Percentiles rank a stretch among this genome's conserved stretches.
phyloP scores from a whole-genome alignment of 2,113 vertebrate genomes.

The Colius striatus region DNA sequence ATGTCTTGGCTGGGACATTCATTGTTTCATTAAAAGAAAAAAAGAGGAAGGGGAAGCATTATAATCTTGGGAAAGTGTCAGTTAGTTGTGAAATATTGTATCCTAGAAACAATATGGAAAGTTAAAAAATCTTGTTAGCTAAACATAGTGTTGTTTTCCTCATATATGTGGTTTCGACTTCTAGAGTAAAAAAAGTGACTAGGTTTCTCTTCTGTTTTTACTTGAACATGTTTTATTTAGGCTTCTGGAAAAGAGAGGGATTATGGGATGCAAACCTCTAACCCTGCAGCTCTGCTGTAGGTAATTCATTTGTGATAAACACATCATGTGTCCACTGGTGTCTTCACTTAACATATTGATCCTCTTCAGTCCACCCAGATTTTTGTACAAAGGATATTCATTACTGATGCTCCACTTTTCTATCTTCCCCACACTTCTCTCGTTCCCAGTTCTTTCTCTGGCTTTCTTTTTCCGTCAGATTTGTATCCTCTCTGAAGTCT shows the following conservation, averaged over 20 bases:
- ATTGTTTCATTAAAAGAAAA: neutral
- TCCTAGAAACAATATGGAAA: conserved; percentile 30
- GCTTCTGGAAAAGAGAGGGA: neutral
- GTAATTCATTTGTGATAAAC: neutral
- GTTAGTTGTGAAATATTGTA: conserved; percentile 21
- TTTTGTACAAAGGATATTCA: neutral
- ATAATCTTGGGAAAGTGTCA: neutral
- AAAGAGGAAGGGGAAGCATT: neutral
- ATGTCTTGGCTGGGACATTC: neutral
- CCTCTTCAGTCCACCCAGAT: neutral
- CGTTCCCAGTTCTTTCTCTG: fast-evolving
- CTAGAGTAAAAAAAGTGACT: neutral
- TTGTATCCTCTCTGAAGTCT: neutral
- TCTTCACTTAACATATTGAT: neutral
- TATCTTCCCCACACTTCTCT: fast-evolving
- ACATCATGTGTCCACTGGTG: fast-evolving
- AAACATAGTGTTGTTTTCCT: neutral
- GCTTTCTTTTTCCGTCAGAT: neutral
- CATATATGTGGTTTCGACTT: neutral
- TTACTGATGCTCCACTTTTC: neutral
- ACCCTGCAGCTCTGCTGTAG: neutral
- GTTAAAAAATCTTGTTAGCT: conserved; percentile 13
- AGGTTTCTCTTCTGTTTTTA: neutral
- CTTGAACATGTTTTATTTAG: neutral
- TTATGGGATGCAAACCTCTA: neutral